Conservation (phyloP, 1,140 invertebrate species). For the Heliconius eleuchia region DNA sequence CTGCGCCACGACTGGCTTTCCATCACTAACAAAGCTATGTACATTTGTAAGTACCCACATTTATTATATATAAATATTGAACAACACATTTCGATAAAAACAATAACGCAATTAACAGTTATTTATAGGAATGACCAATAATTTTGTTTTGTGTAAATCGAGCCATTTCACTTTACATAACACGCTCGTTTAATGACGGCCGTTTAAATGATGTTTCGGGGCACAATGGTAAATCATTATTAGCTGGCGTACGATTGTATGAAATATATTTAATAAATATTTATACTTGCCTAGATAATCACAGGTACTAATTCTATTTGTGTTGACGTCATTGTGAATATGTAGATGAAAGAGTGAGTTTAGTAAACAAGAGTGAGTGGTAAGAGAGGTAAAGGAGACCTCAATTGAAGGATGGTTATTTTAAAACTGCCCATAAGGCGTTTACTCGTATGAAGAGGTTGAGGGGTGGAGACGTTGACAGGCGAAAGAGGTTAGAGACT, state of each 20-base stretch:
- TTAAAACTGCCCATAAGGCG: too few relatives aligned
- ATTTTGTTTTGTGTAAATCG: constrained; percentile 32
- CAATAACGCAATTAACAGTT: constrained; percentile 27
- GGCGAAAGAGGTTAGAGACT: too few relatives aligned
- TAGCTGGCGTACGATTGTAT: neutral
- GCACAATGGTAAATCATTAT: constrained; percentile 34
- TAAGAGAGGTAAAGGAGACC: too few relatives aligned
- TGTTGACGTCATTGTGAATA: too few relatives aligned
- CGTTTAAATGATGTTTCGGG: constrained; percentile 31
- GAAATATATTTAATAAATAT: constrained; percentile 13
- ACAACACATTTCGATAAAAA: constrained; percentile 18
- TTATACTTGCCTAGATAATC: too few relatives aligned
- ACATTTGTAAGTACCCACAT: neutral
- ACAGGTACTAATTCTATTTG: too few relatives aligned
- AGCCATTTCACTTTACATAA: constrained; percentile 33
- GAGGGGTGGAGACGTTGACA: too few relatives aligned
- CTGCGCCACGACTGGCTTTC: too few relatives aligned
- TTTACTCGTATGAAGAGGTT: too few relatives aligned
- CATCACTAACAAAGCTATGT: neutral
- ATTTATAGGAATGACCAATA: constrained; percentile 19
- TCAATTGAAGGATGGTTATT: too few relatives aligned
- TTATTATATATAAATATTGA: neutral
- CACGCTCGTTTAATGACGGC: constrained; percentile 32
- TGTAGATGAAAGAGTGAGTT: too few relatives aligned
- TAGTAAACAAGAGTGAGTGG: too few relatives aligned